Base-by-base conservation (phyloP, 2,797 vertebrate species). In the Acipenser ruthenus region DNA sequence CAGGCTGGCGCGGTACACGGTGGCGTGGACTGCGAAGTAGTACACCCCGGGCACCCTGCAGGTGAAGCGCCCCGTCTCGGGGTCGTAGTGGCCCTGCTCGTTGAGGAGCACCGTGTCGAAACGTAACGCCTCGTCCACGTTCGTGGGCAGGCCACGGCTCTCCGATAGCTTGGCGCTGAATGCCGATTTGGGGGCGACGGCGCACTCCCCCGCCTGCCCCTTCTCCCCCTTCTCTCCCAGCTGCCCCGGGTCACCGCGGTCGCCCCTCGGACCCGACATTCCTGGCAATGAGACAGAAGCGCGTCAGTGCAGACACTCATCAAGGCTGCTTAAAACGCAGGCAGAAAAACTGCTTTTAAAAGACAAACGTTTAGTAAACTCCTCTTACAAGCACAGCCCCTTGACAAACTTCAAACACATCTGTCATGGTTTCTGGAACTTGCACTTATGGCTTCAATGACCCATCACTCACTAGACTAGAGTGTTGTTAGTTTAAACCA, bases 1-100 rank as follows among this genome's bases (percentile, higher is more conserved):
- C 69, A 98, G 89, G 80, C 95, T 96, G 83, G 92, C 75, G 0
- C 94, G 91, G 85, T 95, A 98, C 49, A 99, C 96, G 0, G 96
- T 99, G 77, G 95, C 94, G 0, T 98, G 95, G 63, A 99, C 91
- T 0, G 91, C 86, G 0, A 99, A 96, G 85, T 98, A 98, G 75
- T 99, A 98, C 50, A 96, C 89, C 0, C 96, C 95, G 0, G 96
- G 96, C 64, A 99, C 92, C 72, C 87, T 92, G 69, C 95, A 97
- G 72, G 93, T 95, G 86, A 99, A 98, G 78, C 91, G 94, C 67
- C 95, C 96, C 0, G 94, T 95, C 79, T 88, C 70, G 0, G 85
- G 47, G 68, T 89, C 92, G 62, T 96, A 99, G 79, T 98, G 94
- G 0, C 89, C 92, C 76, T 99, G 96, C 70, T 98, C 94, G 0